Percentiles rank a stretch among this genome's conserved stretches.
Conservation (phyloP, 2,797 vertebrate genomes). For the Semotilus atromaculatus region DNA sequence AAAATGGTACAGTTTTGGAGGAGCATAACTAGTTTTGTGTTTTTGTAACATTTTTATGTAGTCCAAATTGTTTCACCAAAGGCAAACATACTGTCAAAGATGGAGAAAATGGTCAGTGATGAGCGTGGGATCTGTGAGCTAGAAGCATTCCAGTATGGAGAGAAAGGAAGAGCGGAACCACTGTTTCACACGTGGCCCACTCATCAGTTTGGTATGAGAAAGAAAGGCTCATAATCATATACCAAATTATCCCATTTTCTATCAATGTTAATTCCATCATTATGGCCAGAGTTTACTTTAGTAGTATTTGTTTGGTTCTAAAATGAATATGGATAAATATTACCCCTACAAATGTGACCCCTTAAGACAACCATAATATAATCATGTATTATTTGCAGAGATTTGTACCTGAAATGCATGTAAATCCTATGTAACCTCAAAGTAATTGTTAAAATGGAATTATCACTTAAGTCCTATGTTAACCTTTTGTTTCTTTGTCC, state of each 20-base stretch:
- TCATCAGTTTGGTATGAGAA: constrained; percentile 86
- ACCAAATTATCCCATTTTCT: background rate
- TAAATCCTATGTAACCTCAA: background rate
- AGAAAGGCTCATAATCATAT: background rate
- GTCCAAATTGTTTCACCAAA: constrained; percentile 28
- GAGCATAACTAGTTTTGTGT: background rate
- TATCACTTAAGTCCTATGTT: background rate
- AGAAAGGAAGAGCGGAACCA: constrained; percentile 66
- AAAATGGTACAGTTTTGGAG: constrained; percentile 79
- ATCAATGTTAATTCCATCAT: background rate
- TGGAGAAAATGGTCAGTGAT: constrained; percentile 86
- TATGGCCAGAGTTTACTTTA: background rate
- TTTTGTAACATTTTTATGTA: background rate
- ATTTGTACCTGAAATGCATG: background rate
- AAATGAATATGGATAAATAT: background rate
- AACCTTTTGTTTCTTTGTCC: background rate
- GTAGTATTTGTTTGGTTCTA: background rate
- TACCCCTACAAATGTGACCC: background rate
- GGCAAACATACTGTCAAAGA: constrained; percentile 85
- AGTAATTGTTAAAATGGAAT: background rate
- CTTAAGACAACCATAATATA: background rate
- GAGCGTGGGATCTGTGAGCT: constrained; percentile 86
- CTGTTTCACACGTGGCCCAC: constrained; percentile 91
- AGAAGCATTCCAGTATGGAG: constrained; percentile 81
- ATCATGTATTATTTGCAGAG: background rate